A percentile compares a stretch with the other conserved stretches of the same genome.
Conservation (phyloP, 2,797 vertebrate genomes). For the Hipposideros larvatus region DNA sequence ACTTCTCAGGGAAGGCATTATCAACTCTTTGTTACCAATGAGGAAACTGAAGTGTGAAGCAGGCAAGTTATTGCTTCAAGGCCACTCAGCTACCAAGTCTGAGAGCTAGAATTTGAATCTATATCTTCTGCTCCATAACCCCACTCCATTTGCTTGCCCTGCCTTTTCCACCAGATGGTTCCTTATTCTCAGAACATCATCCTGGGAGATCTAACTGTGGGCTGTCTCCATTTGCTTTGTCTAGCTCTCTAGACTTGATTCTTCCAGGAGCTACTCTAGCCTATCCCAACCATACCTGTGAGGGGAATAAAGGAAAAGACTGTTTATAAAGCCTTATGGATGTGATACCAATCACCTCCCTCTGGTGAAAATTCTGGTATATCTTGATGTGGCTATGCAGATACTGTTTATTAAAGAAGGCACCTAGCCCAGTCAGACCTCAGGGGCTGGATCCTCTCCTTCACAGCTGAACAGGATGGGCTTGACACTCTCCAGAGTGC, state of each 20-base stretch:
- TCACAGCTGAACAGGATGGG: not conserved
- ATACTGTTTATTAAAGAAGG: not conserved
- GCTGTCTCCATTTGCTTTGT: not conserved
- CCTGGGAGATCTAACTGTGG: not conserved
- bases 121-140: not conserved
- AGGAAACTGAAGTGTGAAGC: not conserved
- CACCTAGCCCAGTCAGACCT: not conserved
- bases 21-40: not conserved
- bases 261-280: not conserved
- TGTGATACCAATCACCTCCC: not conserved
- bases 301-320: not conserved
- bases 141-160: not conserved
- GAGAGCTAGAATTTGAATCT: not conserved
- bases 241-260: not conserved
- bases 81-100: not conserved
- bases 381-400: not conserved
- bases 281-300: not conserved
- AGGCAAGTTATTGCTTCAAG: not conserved
- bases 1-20: not conserved
- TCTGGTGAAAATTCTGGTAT: not conserved
- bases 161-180: not conserved
- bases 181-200: not conserved
- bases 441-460: not conserved
- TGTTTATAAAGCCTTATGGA: not conserved
- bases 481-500: not conserved